These are phyloP conservation scores for Puntigrus tetrazona DNA, from an alignment of 2,113 vertebrate genomes.

Conservation along the genomic window DNA sequence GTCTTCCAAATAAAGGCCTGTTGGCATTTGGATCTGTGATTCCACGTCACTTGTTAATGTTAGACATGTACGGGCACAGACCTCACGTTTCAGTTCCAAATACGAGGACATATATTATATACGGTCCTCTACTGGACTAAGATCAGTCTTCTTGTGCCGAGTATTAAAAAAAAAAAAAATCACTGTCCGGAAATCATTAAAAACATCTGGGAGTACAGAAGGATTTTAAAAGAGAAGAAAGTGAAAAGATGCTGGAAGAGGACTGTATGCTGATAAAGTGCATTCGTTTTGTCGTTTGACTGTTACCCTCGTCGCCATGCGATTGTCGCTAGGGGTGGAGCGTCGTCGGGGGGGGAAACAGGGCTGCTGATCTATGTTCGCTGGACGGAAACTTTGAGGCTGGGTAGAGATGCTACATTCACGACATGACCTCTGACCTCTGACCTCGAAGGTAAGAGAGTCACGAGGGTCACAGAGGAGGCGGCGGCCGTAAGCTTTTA, in stretches of 20 bases:
- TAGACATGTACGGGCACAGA: not conserved
- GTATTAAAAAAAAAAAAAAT: not conserved
- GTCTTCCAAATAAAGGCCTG: slow-evolving; percentile 3
- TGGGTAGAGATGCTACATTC: slow-evolving; percentile 31
- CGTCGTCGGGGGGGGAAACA: not conserved
- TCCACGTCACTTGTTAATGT: not conserved
- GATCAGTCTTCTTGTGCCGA: not conserved
- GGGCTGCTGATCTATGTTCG: slow-evolving; percentile 25
- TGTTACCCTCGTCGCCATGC: slow-evolving; percentile 50
- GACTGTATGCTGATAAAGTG: slow-evolving; percentile 70
- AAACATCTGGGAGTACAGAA: slow-evolving; percentile 4
- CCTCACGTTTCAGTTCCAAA: not conserved
- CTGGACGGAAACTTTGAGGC: slow-evolving; percentile 6
- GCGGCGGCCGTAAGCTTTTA: slow-evolving; percentile 85
- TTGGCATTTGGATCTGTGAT: not conserved
- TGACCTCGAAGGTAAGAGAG: not conserved
- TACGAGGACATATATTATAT: not conserved
- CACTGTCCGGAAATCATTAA: not conserved
- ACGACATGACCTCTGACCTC: slow-evolving; percentile 52
- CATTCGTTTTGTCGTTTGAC: slow-evolving; percentile 62
- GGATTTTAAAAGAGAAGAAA: not conserved
- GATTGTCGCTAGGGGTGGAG: slow-evolving; percentile 65
- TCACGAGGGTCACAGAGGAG: slow-evolving; percentile 69
- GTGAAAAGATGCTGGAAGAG: slow-evolving; percentile 28
- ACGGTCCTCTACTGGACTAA: not conserved